phyloP scores from a whole-genome alignment of 2,888 invertebrate species.

The Acleris holmiana region DNA sequence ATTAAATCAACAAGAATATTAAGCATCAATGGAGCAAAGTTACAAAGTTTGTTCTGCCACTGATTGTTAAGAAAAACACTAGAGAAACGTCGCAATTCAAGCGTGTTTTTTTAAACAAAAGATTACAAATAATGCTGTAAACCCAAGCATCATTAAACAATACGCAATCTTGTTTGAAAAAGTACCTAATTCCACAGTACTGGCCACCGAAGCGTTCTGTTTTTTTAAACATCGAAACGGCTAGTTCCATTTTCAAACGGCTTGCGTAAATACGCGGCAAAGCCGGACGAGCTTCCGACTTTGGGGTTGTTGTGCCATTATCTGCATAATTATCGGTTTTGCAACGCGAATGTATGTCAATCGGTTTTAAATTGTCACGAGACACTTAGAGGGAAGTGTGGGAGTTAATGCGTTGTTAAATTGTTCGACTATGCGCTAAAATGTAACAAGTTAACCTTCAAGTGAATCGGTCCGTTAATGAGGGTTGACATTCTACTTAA shows the following conservation, averaged over 20 bases:
- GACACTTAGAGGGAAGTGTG: constrained; percentile 22
- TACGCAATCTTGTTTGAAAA: constrained; percentile 45
- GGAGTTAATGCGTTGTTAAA: constrained; percentile 31
- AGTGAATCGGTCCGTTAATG: constrained; percentile 29
- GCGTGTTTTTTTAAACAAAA: constrained; percentile 27
- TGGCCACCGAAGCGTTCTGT: constrained; percentile 24
- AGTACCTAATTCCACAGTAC: constrained; percentile 42
- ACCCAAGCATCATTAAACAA: constrained; percentile 32
- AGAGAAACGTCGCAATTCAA: constrained; percentile 8
- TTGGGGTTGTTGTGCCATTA: constrained; percentile 42
- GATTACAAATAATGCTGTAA: constrained; percentile 40
- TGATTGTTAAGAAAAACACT: constrained; percentile 5
- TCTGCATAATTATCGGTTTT: constrained; percentile 30
- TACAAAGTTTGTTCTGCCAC: neutral
- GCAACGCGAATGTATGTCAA: constrained; percentile 30
- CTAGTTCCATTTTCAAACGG: constrained; percentile 25
- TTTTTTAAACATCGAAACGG: constrained; percentile 13
- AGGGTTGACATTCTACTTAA: constrained; percentile 25
- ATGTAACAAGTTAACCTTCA: constrained; percentile 33
- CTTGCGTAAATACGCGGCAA: constrained; percentile 41
- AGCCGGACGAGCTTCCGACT: constrained; percentile 51
- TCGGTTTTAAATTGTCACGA: constrained; percentile 32
- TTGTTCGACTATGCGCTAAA: constrained; percentile 29
- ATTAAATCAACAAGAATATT: neutral
- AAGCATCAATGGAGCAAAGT: constrained; percentile 4